Base-by-base conservation (phyloP, 2,797 vertebrate genomes). In the Siniperca scherzeri region DNA sequence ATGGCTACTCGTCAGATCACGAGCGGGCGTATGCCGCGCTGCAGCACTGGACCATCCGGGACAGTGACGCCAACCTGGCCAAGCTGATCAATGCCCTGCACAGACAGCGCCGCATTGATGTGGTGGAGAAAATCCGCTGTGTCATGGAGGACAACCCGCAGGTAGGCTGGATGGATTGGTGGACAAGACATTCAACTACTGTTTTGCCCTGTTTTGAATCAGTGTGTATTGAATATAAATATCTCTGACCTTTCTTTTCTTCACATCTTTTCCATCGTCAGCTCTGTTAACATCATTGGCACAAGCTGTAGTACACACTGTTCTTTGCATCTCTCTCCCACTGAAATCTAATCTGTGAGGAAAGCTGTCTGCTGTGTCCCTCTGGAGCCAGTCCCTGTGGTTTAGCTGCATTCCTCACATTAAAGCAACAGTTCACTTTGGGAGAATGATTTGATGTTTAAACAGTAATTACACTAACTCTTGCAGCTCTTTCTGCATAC, bases 41-140 rank as follows among this genome's bases (percentile, higher is more conserved):
- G 88, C 98, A 99, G 94, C 98, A 99, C 94, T 99, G 98, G 98
- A 99, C 97, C 88, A 96, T 99, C 89, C 96, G 97, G 0, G 98
- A 99, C 77, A 92, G 96, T 0, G 98, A 98, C 64, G 98, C 98
- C 93, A 99, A 97, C 93, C 96, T 99, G 38, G 98, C 98, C 40
- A 98, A 98, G 91, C 94, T 99, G 70, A 99, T 99, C 93, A 98
- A 97, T 0, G 97, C 97, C n/a, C 95, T 99, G 40, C 98, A 98
- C 67, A 96, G 97, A 72, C 97, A 98, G 83, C 95, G 97, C 0
- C 97, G 98, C 90, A 99, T 97, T 0, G 98, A 99, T 0, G 97
- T 99, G 25, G 98, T 99, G 84, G 98, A 99, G 94, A 99, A 98
- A 95, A 98, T 99, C 74, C 97, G 98, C 1, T 96, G 96, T 10